phyloP scores from a whole-genome alignment of 2,113 vertebrate genomes.

The Marcusenius ussheri region DNA sequence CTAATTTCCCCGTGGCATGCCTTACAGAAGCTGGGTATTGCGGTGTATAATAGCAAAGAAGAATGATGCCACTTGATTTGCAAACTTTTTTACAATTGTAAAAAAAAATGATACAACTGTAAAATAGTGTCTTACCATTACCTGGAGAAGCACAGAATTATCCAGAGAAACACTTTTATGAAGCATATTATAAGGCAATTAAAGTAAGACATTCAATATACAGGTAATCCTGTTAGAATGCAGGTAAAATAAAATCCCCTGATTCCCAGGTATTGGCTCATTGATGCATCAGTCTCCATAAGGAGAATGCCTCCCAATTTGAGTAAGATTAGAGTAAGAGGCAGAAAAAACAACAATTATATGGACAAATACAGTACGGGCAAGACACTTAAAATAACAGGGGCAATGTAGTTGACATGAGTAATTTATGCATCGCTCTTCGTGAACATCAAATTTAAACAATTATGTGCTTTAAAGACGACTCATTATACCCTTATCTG shows the following conservation, averaged over 20 bases:
- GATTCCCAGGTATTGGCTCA: slow-evolving; percentile 44
- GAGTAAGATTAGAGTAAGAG: slow-evolving; percentile 43
- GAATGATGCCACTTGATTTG: slow-evolving; percentile 12
- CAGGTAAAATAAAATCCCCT: slow-evolving; percentile 38
- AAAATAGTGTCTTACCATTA: neutral
- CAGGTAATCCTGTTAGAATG: slow-evolving; percentile 27
- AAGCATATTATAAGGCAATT: slow-evolving; percentile 41
- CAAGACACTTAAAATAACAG: slow-evolving; percentile 18
- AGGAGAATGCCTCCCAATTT: slow-evolving; percentile 46
- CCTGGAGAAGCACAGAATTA: neutral
- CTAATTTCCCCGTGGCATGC: slow-evolving; percentile 2
- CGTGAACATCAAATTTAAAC: slow-evolving; percentile 24
- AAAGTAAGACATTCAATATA: slow-evolving; percentile 32
- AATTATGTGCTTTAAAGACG: slow-evolving; percentile 8
- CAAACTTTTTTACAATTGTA: neutral
- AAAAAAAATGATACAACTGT: neutral
- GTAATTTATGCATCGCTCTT: slow-evolving; percentile 22
- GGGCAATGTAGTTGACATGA: slow-evolving; percentile 22
- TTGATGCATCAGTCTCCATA: slow-evolving; percentile 41
- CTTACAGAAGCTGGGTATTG: slow-evolving; percentile 13
- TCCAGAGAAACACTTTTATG: slow-evolving; percentile 34
- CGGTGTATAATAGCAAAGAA: slow-evolving; percentile 23
- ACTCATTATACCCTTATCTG: slow-evolving; percentile 24
- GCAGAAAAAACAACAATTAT: slow-evolving; percentile 16
- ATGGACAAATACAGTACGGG: neutral